Evolutionary conservation across 2,888 invertebrate genomes (phyloP), one percentile per base, ranked within the genome.

Genomic region (Ganaspis brasiliensis): DNA sequence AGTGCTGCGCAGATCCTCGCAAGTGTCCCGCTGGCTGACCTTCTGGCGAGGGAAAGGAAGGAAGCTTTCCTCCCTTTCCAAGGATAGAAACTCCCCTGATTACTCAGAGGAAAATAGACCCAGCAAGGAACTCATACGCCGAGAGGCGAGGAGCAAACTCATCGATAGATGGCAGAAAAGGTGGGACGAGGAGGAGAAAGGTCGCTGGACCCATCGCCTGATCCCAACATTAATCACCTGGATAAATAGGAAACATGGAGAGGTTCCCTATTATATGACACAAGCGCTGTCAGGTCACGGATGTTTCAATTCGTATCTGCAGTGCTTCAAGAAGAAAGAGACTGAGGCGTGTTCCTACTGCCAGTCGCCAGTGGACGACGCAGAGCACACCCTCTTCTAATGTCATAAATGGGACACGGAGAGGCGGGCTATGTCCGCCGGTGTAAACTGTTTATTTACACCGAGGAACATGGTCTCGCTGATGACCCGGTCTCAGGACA

Each of bases 1-100:
- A n/a, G 52, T 52, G 52, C 52, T 4, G 52, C 52, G 52, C 52
- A 52, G 19, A 8, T 52, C 52, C 52, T 52, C 4, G 52, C 52
- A n/a, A 52, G 52, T 19, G 52, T 52, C n/a, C 2, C 52, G 52
- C 52, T 8, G 6, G 52, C 52, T 52, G 52, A 52, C 19, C 8
- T 52, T 2, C 6, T 52, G 8, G 8, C 52, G n/a, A n/a, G 19
- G 52, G 52, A 52, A 4, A 52, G 2, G 19, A 8, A 52, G 8
- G 52, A 52, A 52, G n/a, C n/a, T 52, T 31, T 31, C 31, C 31
- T 6, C 6, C 6, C 31, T 31, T 6, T 31, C 6, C 6, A 31
- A 31, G 6, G 2, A 31, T 4, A 31, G 31, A 31, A 31, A 31
- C 6, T 31, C 31, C 31, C 6, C 31, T 31, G 2, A 6, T 31